Conservation (phyloP, 1,140 invertebrate genomes). For the Formica exsecta region DNA sequence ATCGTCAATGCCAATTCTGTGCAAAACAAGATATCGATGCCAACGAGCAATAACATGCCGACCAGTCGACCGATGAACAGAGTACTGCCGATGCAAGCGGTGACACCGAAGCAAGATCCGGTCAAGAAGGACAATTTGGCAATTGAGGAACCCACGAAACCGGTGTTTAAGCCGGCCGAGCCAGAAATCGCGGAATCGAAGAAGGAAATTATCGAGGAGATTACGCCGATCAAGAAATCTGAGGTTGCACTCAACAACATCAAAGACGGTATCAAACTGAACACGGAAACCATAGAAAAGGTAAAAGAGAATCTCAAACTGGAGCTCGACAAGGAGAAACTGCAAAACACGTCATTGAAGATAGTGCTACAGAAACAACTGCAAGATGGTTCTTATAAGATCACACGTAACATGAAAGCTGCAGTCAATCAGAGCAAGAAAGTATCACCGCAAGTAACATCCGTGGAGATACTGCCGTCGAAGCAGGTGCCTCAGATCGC, state of each 20-base stretch:
- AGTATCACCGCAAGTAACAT: conserved; percentile 73
- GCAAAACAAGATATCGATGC: conserved; percentile 81
- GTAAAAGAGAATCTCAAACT: conserved; percentile 77
- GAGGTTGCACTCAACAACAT: conserved; percentile 45
- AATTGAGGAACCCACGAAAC: conserved; percentile 82
- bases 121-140: conserved; percentile 79
- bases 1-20: conserved; percentile 70
- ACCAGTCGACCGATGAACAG: conserved; percentile 90
- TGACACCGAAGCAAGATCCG: conserved; percentile 79
- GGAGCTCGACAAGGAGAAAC: conserved; percentile 76
- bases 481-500: conserved; percentile 78
- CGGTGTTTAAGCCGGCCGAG: conserved; percentile 76
- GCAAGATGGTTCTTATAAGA: conserved; percentile 86
- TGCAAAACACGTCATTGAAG: conserved; percentile 85
- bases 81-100: conserved; percentile 91
- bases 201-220: conserved; percentile 60
- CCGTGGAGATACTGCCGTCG: conserved; percentile 76
- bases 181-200: conserved; percentile 71
- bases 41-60: conserved; percentile 79
- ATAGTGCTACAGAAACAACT: conserved; percentile 86
- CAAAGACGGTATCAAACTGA: conserved; percentile 62
- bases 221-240: conserved; percentile 34
- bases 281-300: conserved; percentile 70
- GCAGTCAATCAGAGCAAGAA: conserved; percentile 74
- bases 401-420: conserved; percentile 82